These are phyloP conservation scores for Nephotettix cincticeps DNA, from an alignment of 1,140 invertebrate genomes.

Conservation along the genomic window DNA sequence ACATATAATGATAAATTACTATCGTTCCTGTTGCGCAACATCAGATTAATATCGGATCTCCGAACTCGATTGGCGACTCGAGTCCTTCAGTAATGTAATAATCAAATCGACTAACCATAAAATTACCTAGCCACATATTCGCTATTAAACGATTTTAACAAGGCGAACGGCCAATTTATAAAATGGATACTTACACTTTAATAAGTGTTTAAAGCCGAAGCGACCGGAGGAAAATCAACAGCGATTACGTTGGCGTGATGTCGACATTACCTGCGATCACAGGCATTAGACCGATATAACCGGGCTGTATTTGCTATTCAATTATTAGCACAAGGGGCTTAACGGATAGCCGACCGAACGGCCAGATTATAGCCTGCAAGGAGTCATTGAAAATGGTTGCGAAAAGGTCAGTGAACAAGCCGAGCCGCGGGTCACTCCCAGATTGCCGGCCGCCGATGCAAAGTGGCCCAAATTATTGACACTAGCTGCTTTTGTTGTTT, in stretches of 20 bases:
- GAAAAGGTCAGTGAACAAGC: neutral
- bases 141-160: conserved; percentile 10
- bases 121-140: too few relatives aligned
- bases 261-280: conserved; percentile 1
- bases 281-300: conserved; percentile 8
- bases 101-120: too few relatives aligned
- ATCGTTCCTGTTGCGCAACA: too few relatives aligned
- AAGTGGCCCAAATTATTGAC: conserved; percentile 1
- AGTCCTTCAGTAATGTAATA: too few relatives aligned
- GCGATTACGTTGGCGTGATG: neutral
- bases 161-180: neutral
- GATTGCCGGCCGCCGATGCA: conserved; percentile 5
- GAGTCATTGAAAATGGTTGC: conserved; percentile 22
- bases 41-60: too few relatives aligned
- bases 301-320: conserved; percentile 19
- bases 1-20: too few relatives aligned
- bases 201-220: conserved; percentile 1
- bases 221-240: neutral
- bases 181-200: conserved; percentile 21
- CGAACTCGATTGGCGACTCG: too few relatives aligned
- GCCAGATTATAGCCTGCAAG: neutral
- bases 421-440: neutral
- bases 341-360: neutral
- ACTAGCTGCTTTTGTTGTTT: neutral
- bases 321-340: conserved; percentile 14